Percentiles rank a stretch among this genome's conserved stretches.
These are phyloP conservation scores for Drosophila ercepeae DNA, from an alignment of 1,140 invertebrate genomes.

Conservation along the genomic window DNA sequence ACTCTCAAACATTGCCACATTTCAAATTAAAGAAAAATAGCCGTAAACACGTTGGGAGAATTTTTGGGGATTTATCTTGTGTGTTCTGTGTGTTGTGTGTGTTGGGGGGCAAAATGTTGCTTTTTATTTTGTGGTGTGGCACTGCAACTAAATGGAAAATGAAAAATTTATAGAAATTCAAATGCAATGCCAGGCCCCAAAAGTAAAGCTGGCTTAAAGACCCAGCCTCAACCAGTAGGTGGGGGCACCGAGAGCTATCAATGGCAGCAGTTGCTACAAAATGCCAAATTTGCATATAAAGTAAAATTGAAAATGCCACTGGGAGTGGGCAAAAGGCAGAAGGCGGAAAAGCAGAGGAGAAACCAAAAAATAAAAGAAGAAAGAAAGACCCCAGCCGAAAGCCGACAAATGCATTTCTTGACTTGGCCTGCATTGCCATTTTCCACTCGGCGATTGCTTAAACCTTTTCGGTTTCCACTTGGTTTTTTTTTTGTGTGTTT, in stretches of 20 bases:
- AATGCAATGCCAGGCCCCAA: conserved; percentile 53
- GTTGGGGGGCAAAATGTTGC: background rate
- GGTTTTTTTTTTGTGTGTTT: background rate
- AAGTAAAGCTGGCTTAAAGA: conserved; percentile 73
- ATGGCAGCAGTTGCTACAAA: conserved; percentile 74
- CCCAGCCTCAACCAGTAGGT: conserved; percentile 16
- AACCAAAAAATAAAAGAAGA: background rate
- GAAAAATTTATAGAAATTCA: conserved; percentile 79
- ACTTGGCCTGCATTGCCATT: conserved; percentile 44
- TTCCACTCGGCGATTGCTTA: conserved; percentile 44
- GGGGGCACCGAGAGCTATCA: conserved; percentile 54
- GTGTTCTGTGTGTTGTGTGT: too few relatives aligned
- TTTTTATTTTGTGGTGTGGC: conserved; percentile 48
- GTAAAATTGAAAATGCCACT: conserved; percentile 80
- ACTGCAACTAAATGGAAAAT: conserved; percentile 75
- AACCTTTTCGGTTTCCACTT: conserved; percentile 35
- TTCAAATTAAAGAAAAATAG: conserved; percentile 42
- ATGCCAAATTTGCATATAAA: conserved; percentile 82
- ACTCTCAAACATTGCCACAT: conserved; percentile 5
- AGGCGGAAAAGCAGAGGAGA: conserved; percentile 21
- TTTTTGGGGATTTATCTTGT: conserved; percentile 33
- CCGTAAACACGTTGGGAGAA: conserved; percentile 27
- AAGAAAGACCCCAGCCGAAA: conserved; percentile 37
- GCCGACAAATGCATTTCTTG: conserved; percentile 65
- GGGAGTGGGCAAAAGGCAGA: conserved; percentile 45